Percentiles rank a stretch among this genome's conserved stretches.
These are phyloP conservation scores for Lissonota sp. DNA, from an alignment of 2,888 invertebrate species.

Conservation along the genomic window DNA sequence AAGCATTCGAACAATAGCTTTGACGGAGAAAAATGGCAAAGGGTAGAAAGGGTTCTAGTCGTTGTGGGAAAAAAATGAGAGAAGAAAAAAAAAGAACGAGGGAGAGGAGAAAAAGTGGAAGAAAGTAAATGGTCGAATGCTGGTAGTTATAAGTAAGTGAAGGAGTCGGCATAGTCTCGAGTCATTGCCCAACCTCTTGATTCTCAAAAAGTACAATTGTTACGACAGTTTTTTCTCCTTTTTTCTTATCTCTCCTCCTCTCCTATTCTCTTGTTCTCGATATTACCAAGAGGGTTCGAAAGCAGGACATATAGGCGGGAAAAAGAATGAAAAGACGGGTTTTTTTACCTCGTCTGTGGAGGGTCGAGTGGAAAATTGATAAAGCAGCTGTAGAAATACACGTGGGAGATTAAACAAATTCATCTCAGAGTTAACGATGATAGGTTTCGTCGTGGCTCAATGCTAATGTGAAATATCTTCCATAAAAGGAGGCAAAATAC, in stretches of 20 bases:
- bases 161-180: slow-evolving; percentile 26
- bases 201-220: slow-evolving; percentile 44
- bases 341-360: slow-evolving; percentile 31
- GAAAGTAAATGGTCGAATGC: slow-evolving; percentile 8
- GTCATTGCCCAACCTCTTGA: slow-evolving; percentile 40
- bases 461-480: too few species aligned
- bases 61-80: neutral
- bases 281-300: neutral
- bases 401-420: too few species aligned
- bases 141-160: neutral
- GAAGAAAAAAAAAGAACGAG: neutral
- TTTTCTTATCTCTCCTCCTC: too few species aligned
- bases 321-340: neutral
- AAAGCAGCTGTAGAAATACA: too few species aligned
- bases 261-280: neutral
- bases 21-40: slow-evolving; percentile 6
- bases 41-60: neutral
- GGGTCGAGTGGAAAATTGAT: slow-evolving; percentile 28
- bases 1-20: neutral
- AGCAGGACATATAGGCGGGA: neutral
- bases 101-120: slow-evolving; percentile 3
- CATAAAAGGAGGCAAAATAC: too few species aligned
- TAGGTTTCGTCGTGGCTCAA: too few species aligned
- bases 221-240: slow-evolving; percentile 38
- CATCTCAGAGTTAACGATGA: too few species aligned